Evolutionary conservation across 2,797 vertebrate species (phyloP), one percentile per base, ranked within the genome.

Genomic region (Merluccius polli): DNA sequence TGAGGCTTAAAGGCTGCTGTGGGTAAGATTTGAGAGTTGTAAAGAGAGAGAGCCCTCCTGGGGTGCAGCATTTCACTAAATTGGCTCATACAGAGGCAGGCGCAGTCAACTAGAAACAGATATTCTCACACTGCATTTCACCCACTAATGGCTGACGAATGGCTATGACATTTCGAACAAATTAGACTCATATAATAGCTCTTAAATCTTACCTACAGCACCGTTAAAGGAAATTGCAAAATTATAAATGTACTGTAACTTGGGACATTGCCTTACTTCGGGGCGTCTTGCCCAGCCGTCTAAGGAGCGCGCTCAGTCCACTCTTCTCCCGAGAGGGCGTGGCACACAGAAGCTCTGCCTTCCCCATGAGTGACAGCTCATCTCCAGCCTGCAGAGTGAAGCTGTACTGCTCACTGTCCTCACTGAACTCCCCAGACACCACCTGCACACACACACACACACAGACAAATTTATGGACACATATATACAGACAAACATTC

Each of bases 401-500:
- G 92, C 97, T 98, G 90, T 99, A 98, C 33, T 96, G 94, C 89
- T 99, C 98, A 41, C 97, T 98, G 93, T 99, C 97, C 90, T 99
- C 97, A 27, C 97, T 98, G 94, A 99, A 99, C 90, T 99, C 97
- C 1, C 97, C 97, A 0, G 98, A 99, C 77, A 97, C 96, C 89
- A 99, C 97, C 97, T 99, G 87, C 44, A 75, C 81, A 24, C 41
- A 77, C 72, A 79, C 10, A 29, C 30, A 31, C 63, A 68, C 29
- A 29, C 52, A 31, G 3, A 44, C 71, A 31, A 8, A 36, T 12
- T 3, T 18, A 71, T 21, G 35, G 6, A 31, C 65, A 68, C 29
- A 8, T 27, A 68, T 8, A 68, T 24, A 29, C 3, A 13, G 5
- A 29, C 32, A 71, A 3, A 35, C 69, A 71, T 3, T 33, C 16